These are phyloP conservation scores for Parauchenoglanis punctatus DNA, from an alignment of 2,797 vertebrate genomes.

Conservation along the genomic window DNA sequence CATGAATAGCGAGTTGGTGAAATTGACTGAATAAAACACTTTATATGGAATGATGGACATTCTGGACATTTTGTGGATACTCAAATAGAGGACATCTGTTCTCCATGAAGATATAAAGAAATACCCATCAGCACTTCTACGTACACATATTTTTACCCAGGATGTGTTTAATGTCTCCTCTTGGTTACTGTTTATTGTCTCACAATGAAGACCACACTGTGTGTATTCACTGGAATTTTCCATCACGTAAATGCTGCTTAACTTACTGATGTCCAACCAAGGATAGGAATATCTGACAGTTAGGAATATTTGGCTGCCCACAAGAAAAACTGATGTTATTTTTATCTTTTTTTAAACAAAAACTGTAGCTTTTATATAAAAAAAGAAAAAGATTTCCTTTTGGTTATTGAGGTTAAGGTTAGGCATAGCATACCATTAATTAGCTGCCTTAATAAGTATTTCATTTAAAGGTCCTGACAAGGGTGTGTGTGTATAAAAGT, in stretches of 20 bases:
- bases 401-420: neutral
- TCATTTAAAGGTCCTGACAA: neutral
- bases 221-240: neutral
- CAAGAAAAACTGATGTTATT: neutral
- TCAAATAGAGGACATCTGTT: neutral
- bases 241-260: neutral
- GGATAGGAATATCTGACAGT: too few relatives aligned
- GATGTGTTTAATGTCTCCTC: neutral
- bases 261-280: neutral
- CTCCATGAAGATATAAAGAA: neutral
- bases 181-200: slow-evolving; percentile 9
- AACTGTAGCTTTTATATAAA: neutral
- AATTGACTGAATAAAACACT: neutral
- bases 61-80: neutral
- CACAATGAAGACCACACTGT: neutral
- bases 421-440: neutral
- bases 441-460: neutral
- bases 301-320: neutral
- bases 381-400: neutral
- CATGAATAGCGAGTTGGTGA: neutral
- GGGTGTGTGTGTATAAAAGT: neutral
- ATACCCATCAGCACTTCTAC: neutral
- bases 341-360: neutral
- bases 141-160: neutral
- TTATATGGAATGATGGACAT: neutral